A percentile compares a stretch with the other conserved stretches of the same genome.
These are phyloP conservation scores for Sciurus vulgaris DNA, from an alignment of 2,797 vertebrate species.

Conservation along the genomic window DNA sequence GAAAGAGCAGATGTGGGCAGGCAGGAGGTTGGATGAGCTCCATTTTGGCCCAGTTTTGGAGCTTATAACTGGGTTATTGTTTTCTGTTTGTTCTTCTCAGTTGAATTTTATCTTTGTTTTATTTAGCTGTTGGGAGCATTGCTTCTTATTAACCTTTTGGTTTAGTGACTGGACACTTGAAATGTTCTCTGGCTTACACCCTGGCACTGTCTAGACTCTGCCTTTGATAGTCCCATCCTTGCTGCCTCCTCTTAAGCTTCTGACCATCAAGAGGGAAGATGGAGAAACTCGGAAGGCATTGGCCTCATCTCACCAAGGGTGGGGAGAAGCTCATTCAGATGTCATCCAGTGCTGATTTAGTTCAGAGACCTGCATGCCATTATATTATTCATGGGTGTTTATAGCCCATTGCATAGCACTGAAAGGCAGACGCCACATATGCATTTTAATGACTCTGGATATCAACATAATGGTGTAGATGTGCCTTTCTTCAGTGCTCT, in stretches of 20 bases:
- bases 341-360: neutral
- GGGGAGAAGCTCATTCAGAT: neutral
- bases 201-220: neutral
- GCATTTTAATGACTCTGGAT: neutral
- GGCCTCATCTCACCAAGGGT: neutral
- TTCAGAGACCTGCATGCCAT: neutral
- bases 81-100: slow-evolving; percentile 34
- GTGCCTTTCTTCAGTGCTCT: neutral
- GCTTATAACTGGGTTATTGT: slow-evolving; percentile 4
- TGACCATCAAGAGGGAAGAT: neutral
- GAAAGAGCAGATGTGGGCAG: slow-evolving; percentile 40
- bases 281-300: neutral
- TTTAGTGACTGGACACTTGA: neutral
- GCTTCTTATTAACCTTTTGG: neutral
- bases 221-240: neutral
- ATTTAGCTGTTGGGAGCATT: neutral
- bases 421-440: neutral
- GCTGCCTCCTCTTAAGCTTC: neutral
- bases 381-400: neutral
- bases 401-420: neutral
- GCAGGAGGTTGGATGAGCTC: neutral
- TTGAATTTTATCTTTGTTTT: slow-evolving; percentile 8
- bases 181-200: neutral
- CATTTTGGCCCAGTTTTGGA: neutral
- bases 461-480: neutral